Evolutionary conservation across 1,140 invertebrate genomes (phyloP).

Genomic region (Paralvinella palmiformis): DNA sequence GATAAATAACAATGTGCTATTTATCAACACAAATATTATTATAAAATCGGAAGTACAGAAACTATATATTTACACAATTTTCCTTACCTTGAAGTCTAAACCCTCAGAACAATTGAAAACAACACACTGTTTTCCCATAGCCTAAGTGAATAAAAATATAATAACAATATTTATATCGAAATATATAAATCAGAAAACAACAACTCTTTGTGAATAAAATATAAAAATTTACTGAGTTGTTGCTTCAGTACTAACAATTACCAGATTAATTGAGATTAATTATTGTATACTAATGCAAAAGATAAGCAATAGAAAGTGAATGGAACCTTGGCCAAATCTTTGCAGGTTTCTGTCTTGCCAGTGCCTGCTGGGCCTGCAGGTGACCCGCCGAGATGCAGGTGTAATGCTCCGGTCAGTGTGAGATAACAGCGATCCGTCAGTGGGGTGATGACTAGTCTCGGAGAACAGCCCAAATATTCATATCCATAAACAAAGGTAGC

Average conservation of each 20-base stretch:
- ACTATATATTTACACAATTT: constrained; percentile 21
- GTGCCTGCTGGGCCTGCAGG: constrained; percentile 49
- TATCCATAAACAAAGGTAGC: constrained; percentile 47
- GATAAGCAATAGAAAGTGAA: no score
- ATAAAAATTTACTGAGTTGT: no score
- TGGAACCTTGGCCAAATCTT: constrained; percentile 75
- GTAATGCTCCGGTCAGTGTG: constrained; percentile 62
- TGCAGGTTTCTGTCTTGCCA: constrained; percentile 54
- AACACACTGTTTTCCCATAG: constrained; percentile 51
- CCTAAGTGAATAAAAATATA: constrained; percentile 30
- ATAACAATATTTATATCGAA: no score
- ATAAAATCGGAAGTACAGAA: no score
- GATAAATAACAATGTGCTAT: no score
- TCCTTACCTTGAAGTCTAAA: constrained; percentile 61
- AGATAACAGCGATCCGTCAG: constrained; percentile 55
- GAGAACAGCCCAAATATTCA: constrained; percentile 50
- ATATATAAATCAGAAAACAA: no score
- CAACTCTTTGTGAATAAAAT: no score
- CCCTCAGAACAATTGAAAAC: constrained; percentile 54
- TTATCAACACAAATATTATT: no score
- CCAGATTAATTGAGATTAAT: no score
- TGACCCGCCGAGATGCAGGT: constrained; percentile 65
- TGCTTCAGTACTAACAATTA: no score
- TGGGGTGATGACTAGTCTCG: constrained; percentile 51
- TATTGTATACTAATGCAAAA: no score